Evolutionary conservation across 64 coral and sea anemone species (phyloP).

Genomic region (Actinia tenebrosa): DNA sequence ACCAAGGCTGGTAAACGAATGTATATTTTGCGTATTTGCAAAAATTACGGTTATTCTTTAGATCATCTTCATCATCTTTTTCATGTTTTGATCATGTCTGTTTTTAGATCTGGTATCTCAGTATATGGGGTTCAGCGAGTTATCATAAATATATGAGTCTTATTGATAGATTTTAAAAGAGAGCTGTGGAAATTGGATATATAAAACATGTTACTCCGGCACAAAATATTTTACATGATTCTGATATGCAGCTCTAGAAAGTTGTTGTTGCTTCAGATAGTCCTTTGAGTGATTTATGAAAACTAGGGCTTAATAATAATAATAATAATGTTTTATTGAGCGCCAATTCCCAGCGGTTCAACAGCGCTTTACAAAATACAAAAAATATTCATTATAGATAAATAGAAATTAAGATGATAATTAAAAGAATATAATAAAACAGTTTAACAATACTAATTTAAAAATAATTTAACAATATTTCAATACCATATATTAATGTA

Average conservation of each 20-base stretch:
- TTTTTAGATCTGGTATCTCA: not conserved
- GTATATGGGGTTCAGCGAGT: not conserved
- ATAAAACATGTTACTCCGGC: not conserved
- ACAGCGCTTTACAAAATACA: too few species aligned
- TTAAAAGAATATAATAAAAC: too few species aligned
- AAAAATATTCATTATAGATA: too few species aligned
- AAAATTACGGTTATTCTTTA: not conserved
- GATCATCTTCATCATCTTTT: not conserved
- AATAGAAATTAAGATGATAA: too few species aligned
- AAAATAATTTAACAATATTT: too few species aligned
- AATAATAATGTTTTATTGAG: too few species aligned
- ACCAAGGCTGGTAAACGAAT: not conserved
- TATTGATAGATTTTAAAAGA: not conserved
- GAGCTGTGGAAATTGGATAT: too few species aligned
- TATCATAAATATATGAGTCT: not conserved
- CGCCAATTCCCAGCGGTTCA: too few species aligned
- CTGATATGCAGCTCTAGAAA: not conserved
- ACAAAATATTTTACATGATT: not conserved
- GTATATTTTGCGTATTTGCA: not conserved
- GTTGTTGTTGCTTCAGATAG: not conserved
- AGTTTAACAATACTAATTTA: too few species aligned
- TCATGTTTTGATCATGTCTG: not conserved
- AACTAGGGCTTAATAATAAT: too few species aligned
- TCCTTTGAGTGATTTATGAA: not conserved
- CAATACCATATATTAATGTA: too few species aligned